Percentiles rank a stretch among this genome's conserved stretches.
phyloP scores from a whole-genome alignment of 92 coral and sea anemone genomes.

The Porites evermanni region DNA sequence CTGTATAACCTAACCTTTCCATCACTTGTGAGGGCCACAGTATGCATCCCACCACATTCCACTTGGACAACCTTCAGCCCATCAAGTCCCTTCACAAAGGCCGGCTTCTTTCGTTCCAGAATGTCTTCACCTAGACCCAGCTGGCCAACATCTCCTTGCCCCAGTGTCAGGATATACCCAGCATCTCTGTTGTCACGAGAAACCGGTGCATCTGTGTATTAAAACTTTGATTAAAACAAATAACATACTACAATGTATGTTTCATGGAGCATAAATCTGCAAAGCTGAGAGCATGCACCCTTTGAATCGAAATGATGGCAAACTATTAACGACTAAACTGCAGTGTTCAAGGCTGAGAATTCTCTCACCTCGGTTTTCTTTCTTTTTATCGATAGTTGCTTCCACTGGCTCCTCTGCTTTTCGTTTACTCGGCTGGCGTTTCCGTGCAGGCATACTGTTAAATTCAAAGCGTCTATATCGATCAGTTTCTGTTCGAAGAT shows the following conservation, averaged over 20 bases:
- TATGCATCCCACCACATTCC: slow-evolving; percentile 96
- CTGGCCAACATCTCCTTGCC: slow-evolving; percentile 98
- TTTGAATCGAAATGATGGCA: neutral
- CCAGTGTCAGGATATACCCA: slow-evolving; percentile 86
- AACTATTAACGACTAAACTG: no score
- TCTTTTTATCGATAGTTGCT: slow-evolving; percentile 67
- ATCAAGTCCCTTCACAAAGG: slow-evolving; percentile 89
- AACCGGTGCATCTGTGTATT: neutral
- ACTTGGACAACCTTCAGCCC: slow-evolving; percentile 84
- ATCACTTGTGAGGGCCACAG: slow-evolving; percentile 81
- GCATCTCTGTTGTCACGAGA: slow-evolving; percentile 30
- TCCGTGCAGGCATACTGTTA: slow-evolving; percentile 75
- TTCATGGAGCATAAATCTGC: no score
- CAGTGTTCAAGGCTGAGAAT: no score
- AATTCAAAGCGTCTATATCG: neutral
- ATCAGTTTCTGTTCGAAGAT: no score
- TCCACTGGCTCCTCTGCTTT: slow-evolving; percentile 60
- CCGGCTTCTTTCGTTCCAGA: slow-evolving; percentile 97
- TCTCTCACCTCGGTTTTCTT: slow-evolving; percentile 52
- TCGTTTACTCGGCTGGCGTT: slow-evolving; percentile 79
- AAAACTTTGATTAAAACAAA: neutral
- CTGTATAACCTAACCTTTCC: slow-evolving; percentile 69
- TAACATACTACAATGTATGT: neutral
- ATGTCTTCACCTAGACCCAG: slow-evolving; percentile 94
- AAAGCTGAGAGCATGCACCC: no score